phyloP scores from a whole-genome alignment of 1,140 invertebrate species.

The Propsilocerus akamusi region DNA sequence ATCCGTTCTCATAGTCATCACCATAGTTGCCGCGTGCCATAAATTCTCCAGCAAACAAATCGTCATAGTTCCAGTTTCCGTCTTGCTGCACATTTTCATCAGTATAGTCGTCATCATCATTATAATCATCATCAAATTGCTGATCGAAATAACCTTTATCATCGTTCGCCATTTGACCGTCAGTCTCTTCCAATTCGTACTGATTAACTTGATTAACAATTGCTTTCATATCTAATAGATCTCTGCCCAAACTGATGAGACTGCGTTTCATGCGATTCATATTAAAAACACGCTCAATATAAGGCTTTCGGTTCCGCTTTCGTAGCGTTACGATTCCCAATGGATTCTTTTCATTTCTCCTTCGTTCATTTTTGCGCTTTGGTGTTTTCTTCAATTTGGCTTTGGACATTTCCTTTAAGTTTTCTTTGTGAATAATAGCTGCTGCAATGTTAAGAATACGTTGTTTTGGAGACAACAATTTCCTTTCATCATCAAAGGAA shows the following conservation, averaged over 20 bases:
- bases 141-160: no score
- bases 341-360: neutral
- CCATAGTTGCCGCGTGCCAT: neutral
- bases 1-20: neutral
- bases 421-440: neutral
- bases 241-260: neutral
- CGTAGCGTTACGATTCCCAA: neutral
- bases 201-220: neutral
- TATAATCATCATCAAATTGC: no score
- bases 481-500: neutral
- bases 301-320: neutral
- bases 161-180: no score
- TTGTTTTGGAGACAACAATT: neutral
- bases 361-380: neutral
- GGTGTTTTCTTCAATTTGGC: neutral
- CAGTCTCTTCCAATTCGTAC: neutral
- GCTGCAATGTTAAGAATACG: neutral
- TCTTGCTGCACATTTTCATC: neutral
- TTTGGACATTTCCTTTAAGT: neutral
- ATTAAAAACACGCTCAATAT: neutral
- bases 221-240: neutral
- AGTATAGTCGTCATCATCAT: neutral
- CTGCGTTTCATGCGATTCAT: conserved; percentile 1
- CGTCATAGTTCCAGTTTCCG: no score
- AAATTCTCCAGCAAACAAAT: no score